Conservation (phyloP, 2,113 vertebrate genomes). For the Chaenocephalus aceratus region DNA sequence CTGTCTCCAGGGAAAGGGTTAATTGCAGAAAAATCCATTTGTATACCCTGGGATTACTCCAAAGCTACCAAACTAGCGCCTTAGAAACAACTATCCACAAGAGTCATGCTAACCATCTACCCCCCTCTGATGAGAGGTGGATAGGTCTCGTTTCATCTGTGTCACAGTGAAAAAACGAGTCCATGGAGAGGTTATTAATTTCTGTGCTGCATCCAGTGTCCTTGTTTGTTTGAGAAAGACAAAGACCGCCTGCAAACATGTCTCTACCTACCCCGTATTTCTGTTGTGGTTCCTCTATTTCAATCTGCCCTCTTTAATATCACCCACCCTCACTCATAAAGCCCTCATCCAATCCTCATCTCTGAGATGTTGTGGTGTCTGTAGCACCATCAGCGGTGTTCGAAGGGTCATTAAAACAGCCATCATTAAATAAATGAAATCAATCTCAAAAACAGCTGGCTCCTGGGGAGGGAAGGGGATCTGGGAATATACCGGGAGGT, state of each 20-base stretch:
- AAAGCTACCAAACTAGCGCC: conserved; percentile 39
- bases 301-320: conserved; percentile 61
- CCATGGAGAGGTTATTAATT: conserved; percentile 74
- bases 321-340: conserved; percentile 52
- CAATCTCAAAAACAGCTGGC: conserved; percentile 89
- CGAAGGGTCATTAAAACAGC: conserved; percentile 85
- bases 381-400: conserved; percentile 83
- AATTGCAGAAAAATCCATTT: conserved; percentile 55
- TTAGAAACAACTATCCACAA: conserved; percentile 65
- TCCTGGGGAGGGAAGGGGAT: conserved; percentile 73
- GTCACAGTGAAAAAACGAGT: conserved; percentile 63
- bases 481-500: conserved; percentile 67
- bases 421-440: conserved; percentile 90
- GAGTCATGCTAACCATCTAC: conserved; percentile 47
- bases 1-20: conserved; percentile 47
- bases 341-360: conserved; percentile 75
- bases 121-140: conserved; percentile 64
- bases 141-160: conserved; percentile 70
- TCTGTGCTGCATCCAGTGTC: conserved; percentile 62
- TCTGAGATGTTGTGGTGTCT: conserved; percentile 72
- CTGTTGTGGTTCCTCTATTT: conserved; percentile 37
- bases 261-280: conserved; percentile 40
- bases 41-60: conserved; percentile 37
- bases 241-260: conserved; percentile 64
- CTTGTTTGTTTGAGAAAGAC: conserved; percentile 80